phyloP scores from a whole-genome alignment of 2,888 invertebrate genomes.

The Orchesella flavescens region DNA sequence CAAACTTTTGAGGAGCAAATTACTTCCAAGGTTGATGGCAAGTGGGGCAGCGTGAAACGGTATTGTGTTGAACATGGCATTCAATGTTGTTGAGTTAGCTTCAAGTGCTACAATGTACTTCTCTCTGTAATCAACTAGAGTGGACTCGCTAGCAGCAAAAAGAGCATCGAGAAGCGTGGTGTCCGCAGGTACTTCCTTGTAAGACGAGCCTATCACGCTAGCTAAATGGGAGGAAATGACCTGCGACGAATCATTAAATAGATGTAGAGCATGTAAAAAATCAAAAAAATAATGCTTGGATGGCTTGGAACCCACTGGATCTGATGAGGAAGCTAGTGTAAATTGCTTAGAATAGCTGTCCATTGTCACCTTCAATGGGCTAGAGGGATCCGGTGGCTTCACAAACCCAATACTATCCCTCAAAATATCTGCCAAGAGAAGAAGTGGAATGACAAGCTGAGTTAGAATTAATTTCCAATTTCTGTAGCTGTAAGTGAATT shows the following conservation, averaged over 20 bases:
- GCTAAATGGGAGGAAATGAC: constrained; percentile 67
- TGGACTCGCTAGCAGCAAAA: too few relatives aligned
- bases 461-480: constrained; percentile 66
- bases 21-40: constrained; percentile 62
- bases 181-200: constrained; percentile 56
- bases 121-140: constrained; percentile 68
- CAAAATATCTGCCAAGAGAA: too few relatives aligned
- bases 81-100: constrained; percentile 54
- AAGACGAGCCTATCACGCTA: constrained; percentile 54
- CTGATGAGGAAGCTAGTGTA: constrained; percentile 58
- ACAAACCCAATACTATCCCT: too few relatives aligned
- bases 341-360: neutral
- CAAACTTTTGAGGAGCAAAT: constrained; percentile 64
- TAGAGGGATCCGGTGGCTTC: too few relatives aligned
- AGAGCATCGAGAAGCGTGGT: too few relatives aligned
- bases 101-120: constrained; percentile 67
- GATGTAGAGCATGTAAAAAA: too few relatives aligned
- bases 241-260: too few relatives aligned
- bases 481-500: constrained; percentile 64
- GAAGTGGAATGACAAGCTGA: constrained; percentile 34
- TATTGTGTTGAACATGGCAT: constrained; percentile 66
- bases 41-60: constrained; percentile 66
- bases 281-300: too few relatives aligned
- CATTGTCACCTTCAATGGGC: too few relatives aligned
- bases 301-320: constrained; percentile 59